These are phyloP conservation scores for Sycophila texana DNA, from an alignment of 2,888 invertebrate species.

Conservation along the genomic window DNA sequence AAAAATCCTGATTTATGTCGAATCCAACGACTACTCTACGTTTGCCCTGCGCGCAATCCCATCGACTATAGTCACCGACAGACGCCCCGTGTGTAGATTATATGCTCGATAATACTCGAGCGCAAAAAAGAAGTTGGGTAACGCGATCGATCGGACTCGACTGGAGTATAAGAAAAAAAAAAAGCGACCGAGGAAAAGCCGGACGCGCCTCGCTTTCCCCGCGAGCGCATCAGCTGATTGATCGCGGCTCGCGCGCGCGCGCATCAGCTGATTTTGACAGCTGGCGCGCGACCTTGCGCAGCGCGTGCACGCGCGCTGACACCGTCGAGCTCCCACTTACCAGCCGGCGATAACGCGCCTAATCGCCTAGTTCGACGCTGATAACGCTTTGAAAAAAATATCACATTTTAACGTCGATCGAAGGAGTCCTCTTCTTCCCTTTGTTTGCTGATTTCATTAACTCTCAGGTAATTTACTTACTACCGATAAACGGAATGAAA, in stretches of 20 bases:
- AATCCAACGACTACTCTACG: background rate
- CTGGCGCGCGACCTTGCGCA: constrained; percentile 61
- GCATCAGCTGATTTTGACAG: constrained; percentile 70
- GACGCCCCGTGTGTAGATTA: background rate
- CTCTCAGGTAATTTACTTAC: too few species aligned
- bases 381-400: background rate
- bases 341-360: constrained; percentile 39
- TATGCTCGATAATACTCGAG: background rate
- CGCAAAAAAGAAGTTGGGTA: background rate
- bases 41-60: too few species aligned
- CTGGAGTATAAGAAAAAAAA: background rate
- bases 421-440: too few species aligned
- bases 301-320: constrained; percentile 53
- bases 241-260: constrained; percentile 43
- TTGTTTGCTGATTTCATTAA: too few species aligned
- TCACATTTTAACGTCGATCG: background rate
- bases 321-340: constrained; percentile 41
- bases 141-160: background rate
- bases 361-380: background rate
- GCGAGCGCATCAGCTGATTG: constrained; percentile 65
- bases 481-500: too few species aligned
- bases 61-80: too few species aligned
- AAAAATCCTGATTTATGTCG: background rate
- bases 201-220: background rate
- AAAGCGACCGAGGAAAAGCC: background rate